phyloP scores from a whole-genome alignment of 2,888 invertebrate genomes.

The Pachymerium ferrugineum region DNA sequence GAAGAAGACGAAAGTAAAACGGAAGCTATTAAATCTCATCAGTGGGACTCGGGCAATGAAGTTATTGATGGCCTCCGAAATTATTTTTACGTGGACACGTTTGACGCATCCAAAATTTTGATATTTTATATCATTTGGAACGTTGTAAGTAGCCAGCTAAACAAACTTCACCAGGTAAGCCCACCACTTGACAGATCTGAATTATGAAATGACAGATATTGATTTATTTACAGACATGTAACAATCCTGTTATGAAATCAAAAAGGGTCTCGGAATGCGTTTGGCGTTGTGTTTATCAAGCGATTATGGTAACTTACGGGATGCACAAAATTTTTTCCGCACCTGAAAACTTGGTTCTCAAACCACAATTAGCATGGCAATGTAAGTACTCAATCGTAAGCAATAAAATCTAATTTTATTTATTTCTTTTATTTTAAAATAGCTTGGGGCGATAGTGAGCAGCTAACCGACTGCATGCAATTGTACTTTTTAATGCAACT shows the following conservation, averaged over 20 bases:
- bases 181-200: too few species aligned
- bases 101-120: background rate
- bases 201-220: background rate
- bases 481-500: background rate
- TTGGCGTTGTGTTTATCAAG: background rate
- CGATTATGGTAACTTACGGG: background rate
- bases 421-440: background rate
- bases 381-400: background rate
- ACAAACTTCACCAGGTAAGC: background rate
- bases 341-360: background rate
- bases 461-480: background rate
- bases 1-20: slow-evolving; percentile 31
- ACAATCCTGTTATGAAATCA: background rate
- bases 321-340: background rate
- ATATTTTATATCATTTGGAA: background rate
- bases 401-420: background rate
- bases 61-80: background rate
- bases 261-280: background rate
- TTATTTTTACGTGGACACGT: background rate
- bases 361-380: background rate
- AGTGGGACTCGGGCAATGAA: background rate
- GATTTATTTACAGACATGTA: background rate
- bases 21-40: background rate
- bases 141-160: background rate
- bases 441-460: slow-evolving; percentile 12